A percentile compares a stretch with the other conserved stretches of the same genome.
Conservation (phyloP, 2,113 vertebrate species). For the Phrynosoma platyrhinos region DNA sequence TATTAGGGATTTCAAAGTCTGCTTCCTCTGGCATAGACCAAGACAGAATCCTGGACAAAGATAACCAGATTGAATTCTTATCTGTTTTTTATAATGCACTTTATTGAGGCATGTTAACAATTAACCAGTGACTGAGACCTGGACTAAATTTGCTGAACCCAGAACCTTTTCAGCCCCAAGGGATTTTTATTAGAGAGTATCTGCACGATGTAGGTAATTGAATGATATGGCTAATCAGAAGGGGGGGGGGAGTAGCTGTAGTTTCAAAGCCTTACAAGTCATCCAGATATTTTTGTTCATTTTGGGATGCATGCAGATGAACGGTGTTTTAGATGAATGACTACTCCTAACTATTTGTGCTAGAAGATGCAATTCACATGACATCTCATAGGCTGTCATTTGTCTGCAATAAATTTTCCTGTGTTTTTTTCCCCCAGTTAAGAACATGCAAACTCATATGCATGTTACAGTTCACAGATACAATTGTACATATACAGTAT, state of each 20-base stretch:
- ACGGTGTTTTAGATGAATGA: background rate
- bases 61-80: slow-evolving; percentile 35
- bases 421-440: background rate
- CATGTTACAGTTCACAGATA: background rate
- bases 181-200: background rate
- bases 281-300: background rate
- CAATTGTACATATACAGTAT: background rate
- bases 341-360: background rate
- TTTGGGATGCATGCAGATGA: background rate
- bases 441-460: background rate
- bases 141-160: background rate
- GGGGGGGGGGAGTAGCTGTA: background rate
- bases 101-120: slow-evolving; percentile 13
- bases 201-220: slow-evolving; percentile 8
- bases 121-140: slow-evolving; percentile 17
- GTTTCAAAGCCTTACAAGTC: background rate
- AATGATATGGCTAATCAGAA: background rate
- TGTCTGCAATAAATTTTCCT: background rate
- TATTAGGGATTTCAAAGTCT: slow-evolving; percentile 40
- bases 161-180: background rate
- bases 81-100: slow-evolving; percentile 21
- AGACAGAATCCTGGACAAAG: slow-evolving; percentile 64
- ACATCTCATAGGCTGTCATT: background rate
- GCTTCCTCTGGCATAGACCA: slow-evolving; percentile 44
- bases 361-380: background rate